phyloP scores from a whole-genome alignment of 1,140 invertebrate species.

The Diabrotica virgifera region DNA sequence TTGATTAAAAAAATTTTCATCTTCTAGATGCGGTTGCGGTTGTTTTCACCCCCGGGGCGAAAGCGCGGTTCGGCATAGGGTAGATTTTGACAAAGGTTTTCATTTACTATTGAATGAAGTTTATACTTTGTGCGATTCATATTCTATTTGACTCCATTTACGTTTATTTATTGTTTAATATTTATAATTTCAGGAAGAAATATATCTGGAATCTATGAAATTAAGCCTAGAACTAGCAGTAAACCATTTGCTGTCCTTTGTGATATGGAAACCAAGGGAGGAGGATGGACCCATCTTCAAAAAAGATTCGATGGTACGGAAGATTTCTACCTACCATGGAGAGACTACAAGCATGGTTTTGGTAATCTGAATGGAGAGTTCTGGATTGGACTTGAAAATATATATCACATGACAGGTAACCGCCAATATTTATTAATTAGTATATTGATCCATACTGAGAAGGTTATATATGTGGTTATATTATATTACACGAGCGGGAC shows the following conservation, averaged over 20 bases:
- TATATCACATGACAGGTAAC: conserved; percentile 47
- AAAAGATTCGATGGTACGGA: conserved; percentile 60
- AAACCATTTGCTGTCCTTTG: conserved; percentile 60
- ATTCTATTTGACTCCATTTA: too few relatives aligned
- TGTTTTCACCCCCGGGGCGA: too few relatives aligned
- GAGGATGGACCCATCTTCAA: conserved; percentile 64
- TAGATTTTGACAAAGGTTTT: too few relatives aligned
- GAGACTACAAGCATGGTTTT: conserved; percentile 59
- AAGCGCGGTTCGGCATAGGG: too few relatives aligned
- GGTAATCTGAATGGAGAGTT: conserved; percentile 53
- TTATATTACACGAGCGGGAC: too few relatives aligned
- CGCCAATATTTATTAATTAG: background rate
- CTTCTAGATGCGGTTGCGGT: too few relatives aligned
- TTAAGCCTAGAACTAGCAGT: background rate
- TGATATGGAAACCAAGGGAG: conserved; percentile 54
- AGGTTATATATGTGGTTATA: too few relatives aligned
- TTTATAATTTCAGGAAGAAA: background rate
- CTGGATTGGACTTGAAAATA: conserved; percentile 52
- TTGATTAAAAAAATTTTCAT: too few relatives aligned
- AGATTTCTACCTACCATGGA: conserved; percentile 62
- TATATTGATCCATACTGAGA: too few relatives aligned
- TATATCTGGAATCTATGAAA: conserved; percentile 46
- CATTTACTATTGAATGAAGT: too few relatives aligned
- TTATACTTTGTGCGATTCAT: too few relatives aligned
- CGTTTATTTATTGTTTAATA: background rate